Base-by-base conservation (phyloP, 2,797 vertebrate genomes). In the Cetoscarus ocellatus region DNA sequence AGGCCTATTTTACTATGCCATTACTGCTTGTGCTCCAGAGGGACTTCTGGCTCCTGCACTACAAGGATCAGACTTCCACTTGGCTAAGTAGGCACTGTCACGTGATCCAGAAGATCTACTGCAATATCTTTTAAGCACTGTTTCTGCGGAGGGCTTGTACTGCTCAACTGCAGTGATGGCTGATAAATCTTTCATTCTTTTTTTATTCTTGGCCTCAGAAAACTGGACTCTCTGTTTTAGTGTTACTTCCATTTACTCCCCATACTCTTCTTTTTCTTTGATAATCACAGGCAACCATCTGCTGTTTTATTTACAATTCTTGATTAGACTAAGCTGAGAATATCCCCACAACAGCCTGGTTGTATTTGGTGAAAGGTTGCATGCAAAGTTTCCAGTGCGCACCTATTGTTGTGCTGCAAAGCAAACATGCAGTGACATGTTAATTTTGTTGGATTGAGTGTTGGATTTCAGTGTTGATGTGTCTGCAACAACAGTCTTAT, bases 21-120 rank as follows among this genome's bases (percentile, higher is more conserved):
- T 91, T 88, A 88, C 74, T 77, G 79, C 76, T 48, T 73, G 74
- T 80, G 61, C 74, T 88, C 78, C 84, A 34, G 75, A 78, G 87
- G 81, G 83, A 84, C 70, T 85, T 74, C 83, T 69, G 48, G 70
- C 88, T 87, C 79, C 70, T 67, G 38, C 83, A 81, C 85, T 62
- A 80, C 77, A 65, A 75, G 76, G 78, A 75, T 87, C 83, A 79
- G 75, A 73, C 88, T 87, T 91, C 86, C 87, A 83, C 86, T 89
- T 77, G 85, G 87, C 86, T 89, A 86, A 93, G 86, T 90, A 90
- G 69, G 60, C 64, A 10, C 42, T 59, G 82, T 90, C 87, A 88
- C 68, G 78, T 92, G 92, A 90, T 65, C 63, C 56, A 10, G 52
- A 67, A 49, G 84, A 75, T 83, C 80, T 67, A 48, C 83, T 76